These are phyloP conservation scores for Oscheius onirici DNA, from an alignment of 2,888 invertebrate genomes.

Conservation along the genomic window DNA sequence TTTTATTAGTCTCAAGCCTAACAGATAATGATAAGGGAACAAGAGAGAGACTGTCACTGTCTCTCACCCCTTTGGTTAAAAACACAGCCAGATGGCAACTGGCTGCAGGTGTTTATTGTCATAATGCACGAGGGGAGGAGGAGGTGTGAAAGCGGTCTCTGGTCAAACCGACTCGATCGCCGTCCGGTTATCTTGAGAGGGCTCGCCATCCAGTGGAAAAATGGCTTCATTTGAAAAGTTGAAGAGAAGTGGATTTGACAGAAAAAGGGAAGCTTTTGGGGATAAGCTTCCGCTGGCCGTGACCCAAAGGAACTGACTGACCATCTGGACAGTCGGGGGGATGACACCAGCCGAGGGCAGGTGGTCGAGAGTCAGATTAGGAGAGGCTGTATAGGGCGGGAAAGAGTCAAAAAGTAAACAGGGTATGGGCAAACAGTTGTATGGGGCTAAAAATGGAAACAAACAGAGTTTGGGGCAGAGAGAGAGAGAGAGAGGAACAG, in stretches of 20 bases:
- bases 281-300: too few species aligned
- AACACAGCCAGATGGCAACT: too few species aligned
- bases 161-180: neutral
- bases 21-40: too few species aligned
- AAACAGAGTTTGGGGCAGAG: neutral
- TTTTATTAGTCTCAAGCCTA: too few species aligned
- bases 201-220: neutral
- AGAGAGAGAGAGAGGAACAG: slow-evolving; percentile 26
- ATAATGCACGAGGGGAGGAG: too few species aligned
- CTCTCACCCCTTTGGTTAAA: too few species aligned
- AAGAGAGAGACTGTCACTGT: neutral
- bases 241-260: neutral
- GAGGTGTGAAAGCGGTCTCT: too few species aligned
- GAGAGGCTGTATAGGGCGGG: neutral
- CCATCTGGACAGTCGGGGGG: too few species aligned
- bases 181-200: slow-evolving; percentile 26
- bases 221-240: slow-evolving; percentile 18
- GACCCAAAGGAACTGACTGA: too few species aligned
- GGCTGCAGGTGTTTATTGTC: too few species aligned
- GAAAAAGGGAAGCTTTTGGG: too few species aligned
- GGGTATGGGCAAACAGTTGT: neutral
- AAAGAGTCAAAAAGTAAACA: neutral
- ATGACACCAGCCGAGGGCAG: neutral
- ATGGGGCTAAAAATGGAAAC: neutral
- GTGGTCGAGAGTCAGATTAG: slow-evolving; percentile 13